Conservation (phyloP, 2,797 vertebrate species). For the Gymnodraco acuticeps region DNA sequence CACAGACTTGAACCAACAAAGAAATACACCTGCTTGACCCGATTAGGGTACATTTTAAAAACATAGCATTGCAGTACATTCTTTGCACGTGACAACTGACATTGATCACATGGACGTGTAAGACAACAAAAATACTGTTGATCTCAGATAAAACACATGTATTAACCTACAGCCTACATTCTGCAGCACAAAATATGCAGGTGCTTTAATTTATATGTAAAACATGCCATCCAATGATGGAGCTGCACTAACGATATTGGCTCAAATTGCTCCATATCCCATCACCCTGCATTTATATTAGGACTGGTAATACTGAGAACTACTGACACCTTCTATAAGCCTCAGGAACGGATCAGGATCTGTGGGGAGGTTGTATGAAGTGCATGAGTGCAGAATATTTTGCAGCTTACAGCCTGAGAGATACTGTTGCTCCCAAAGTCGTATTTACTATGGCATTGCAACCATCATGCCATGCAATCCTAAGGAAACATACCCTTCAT, state of each 20-base stretch:
- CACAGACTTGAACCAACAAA: neutral
- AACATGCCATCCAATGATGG: conserved; percentile 11
- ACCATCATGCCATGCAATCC: conserved; percentile 74
- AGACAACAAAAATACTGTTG: neutral
- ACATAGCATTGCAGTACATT: neutral
- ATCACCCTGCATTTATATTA: conserved; percentile 45
- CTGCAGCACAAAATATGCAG: conserved; percentile 3
- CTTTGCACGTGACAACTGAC: neutral
- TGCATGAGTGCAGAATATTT: conserved; percentile 67
- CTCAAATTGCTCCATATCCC: conserved; percentile 30
- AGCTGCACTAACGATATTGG: conserved; percentile 15
- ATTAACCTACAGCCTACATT: neutral
- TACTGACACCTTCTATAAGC: conserved; percentile 54
- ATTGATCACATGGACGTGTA: neutral
- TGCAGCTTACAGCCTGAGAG: conserved; percentile 62
- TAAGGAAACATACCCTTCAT: conserved; percentile 80
- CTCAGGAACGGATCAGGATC: conserved; percentile 61
- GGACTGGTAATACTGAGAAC: conserved; percentile 25
- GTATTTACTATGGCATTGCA: conserved; percentile 76
- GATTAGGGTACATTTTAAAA: neutral
- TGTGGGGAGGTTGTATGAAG: conserved; percentile 68
- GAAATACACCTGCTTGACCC: neutral
- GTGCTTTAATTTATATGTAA: conserved; percentile 9
- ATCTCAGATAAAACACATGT: neutral
- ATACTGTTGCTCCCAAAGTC: conserved; percentile 77